Percentiles rank a stretch among this genome's conserved stretches.
These are phyloP conservation scores for Mythimna pallens DNA, from an alignment of 2,888 invertebrate species.

Conservation along the genomic window DNA sequence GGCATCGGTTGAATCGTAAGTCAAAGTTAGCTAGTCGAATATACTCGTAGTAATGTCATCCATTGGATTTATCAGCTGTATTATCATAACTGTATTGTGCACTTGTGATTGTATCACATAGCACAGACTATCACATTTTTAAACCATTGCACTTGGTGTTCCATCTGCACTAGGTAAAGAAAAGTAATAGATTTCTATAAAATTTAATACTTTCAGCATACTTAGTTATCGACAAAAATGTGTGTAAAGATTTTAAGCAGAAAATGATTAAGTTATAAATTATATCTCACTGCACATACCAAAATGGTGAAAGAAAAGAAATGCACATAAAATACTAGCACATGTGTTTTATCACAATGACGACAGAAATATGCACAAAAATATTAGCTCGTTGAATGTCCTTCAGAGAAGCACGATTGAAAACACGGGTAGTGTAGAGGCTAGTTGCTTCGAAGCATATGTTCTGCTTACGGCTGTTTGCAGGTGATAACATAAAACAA, in stretches of 20 bases:
- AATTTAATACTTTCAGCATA: neutral
- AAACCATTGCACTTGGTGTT: conserved; percentile 16
- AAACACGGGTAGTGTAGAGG: conserved; percentile 70
- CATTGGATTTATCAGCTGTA: neutral
- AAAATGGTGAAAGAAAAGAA: neutral
- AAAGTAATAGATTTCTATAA: neutral
- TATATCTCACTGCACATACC: neutral
- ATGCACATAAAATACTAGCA: neutral
- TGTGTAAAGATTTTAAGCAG: neutral
- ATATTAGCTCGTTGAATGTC: conserved; percentile 9
- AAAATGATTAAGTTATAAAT: neutral
- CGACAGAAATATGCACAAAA: neutral
- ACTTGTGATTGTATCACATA: conserved; percentile 13
- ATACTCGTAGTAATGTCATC: conserved; percentile 9
- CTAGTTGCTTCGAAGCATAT: conserved; percentile 84
- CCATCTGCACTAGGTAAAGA: conserved; percentile 18
- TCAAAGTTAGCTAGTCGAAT: conserved; percentile 29
- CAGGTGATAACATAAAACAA: conserved; percentile 90
- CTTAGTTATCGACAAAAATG: neutral
- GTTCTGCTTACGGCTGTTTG: conserved; percentile 85
- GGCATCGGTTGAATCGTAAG: conserved; percentile 32
- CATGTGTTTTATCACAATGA: neutral
- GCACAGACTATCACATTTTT: conserved; percentile 5
- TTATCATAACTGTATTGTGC: conserved; percentile 23
- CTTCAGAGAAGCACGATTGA: conserved; percentile 42